Evolutionary conservation across 2,888 invertebrate species (phyloP), one percentile per base, ranked within the genome.

Genomic region (Ptychoptera contaminata): DNA sequence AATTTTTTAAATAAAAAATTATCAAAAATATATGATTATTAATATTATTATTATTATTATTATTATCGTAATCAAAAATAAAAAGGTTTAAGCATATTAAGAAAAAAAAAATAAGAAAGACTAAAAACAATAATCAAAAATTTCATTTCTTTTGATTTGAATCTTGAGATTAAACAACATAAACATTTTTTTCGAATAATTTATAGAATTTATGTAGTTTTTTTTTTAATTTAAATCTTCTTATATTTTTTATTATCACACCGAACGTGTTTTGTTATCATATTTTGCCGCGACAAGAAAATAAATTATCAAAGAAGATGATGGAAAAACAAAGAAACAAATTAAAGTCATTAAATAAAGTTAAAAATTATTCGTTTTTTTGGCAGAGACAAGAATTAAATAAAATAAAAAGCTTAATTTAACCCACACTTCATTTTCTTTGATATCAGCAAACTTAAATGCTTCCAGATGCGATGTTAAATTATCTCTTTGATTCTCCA

Each of bases 391-490:
- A 23, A 23, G 23, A 23, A 23, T 5, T 23, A 23, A 23, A 23
- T 23, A 23, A 23, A 23, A 23, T 3, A 23, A 23, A n/a, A 35
- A 8, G 15, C 16, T 29, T 11, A 16, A 37, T 2, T 37, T 36
- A 36, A 64, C 74, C 68, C 63, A 86, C 86, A 80, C 78, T 66
- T 86, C 84, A 48, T 77, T 78, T 54, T 84, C 83, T 60, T 82
- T 82, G 10, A 79, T 80, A 51, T 85, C 83, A 0, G 82, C 78
- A 59, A 81, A 87, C 60, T 83, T 85, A 48, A 77, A 79, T 2
- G 76, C 74, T 54, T 87, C 86, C 43, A 86, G 65, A 56, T 84
- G 81, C 0, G 71, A 70, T 49, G 73, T 70, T 35, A 84, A 68
- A 0, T 68, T 63, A 12, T 83, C 77, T 48, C 81, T 74, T 29